These are phyloP conservation scores for Lithobates pipiens DNA, from an alignment of 2,797 vertebrate genomes.

Conservation along the genomic window DNA sequence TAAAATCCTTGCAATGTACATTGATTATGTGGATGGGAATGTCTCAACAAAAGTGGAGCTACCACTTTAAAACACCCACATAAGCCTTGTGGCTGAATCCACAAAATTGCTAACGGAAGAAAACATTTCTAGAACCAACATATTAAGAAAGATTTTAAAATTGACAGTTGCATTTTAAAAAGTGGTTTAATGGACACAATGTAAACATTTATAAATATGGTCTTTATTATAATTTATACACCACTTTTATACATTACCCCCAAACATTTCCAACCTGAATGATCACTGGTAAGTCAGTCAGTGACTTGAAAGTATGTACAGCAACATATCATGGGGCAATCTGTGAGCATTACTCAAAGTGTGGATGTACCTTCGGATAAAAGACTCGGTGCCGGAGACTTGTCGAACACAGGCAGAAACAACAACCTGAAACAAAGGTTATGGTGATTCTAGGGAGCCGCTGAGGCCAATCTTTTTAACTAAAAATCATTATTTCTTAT, in stretches of 20 bases:
- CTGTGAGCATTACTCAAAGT: constrained; percentile 8
- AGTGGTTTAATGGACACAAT: constrained; percentile 35
- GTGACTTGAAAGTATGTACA: constrained; percentile 42
- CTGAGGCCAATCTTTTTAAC: neutral
- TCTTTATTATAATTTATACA: constrained; percentile 52
- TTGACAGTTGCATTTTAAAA: constrained; percentile 5
- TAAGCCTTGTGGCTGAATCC: no score
- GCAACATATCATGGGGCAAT: constrained; percentile 15
- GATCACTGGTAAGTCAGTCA: constrained; percentile 39
- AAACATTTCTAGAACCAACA: neutral
- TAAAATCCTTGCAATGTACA: no score
- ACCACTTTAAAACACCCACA: no score
- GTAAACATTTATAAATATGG: constrained; percentile 48
- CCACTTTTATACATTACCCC: constrained; percentile 47
- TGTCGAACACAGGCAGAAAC: neutral
- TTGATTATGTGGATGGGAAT: no score
- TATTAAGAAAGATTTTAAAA: neutral
- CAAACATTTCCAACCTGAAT: constrained; percentile 45
- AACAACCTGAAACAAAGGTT: neutral
- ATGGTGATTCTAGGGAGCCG: neutral
- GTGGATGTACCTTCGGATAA: constrained; percentile 17
- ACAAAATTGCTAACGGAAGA: neutral
- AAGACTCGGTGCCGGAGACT: constrained; percentile 23
- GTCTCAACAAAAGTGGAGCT: no score
- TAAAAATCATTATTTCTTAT: no score